Evolutionary conservation across 1,140 invertebrate species (phyloP).

Genomic region (Zaprionus lachaisei): DNA sequence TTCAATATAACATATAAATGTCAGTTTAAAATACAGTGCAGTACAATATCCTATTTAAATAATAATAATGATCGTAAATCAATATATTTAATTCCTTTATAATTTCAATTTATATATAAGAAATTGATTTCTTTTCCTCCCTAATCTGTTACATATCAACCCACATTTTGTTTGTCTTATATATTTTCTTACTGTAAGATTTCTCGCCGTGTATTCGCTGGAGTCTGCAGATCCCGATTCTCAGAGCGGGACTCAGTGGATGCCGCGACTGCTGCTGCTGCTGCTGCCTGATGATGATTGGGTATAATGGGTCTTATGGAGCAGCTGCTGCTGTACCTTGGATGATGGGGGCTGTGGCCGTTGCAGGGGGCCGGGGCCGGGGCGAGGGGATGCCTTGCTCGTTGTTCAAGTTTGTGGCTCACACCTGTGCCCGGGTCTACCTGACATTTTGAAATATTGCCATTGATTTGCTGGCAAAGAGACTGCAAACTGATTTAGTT

Average conservation of each 20-base stretch:
- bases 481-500: slow-evolving; percentile 68
- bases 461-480: slow-evolving; percentile 70
- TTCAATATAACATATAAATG: too few relatives aligned
- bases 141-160: too few relatives aligned
- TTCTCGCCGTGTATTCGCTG: slow-evolving; percentile 25
- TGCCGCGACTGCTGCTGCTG: slow-evolving; percentile 45
- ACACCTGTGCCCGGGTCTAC: slow-evolving; percentile 70
- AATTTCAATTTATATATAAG: too few relatives aligned
- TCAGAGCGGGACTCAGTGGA: slow-evolving; percentile 32
- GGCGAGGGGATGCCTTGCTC: slow-evolving; percentile 37
- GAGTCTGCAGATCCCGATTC: slow-evolving; percentile 48
- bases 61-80: too few relatives aligned
- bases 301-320: slow-evolving; percentile 83
- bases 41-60: too few relatives aligned
- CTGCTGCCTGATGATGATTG: slow-evolving; percentile 76
- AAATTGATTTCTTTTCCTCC: too few relatives aligned
- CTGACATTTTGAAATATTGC: slow-evolving; percentile 83
- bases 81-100: too few relatives aligned
- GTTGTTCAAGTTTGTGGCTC: slow-evolving; percentile 78
- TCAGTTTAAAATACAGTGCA: too few relatives aligned
- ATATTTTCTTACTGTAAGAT: neutral
- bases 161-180: too few relatives aligned
- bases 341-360: slow-evolving; percentile 31
- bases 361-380: slow-evolving; percentile 45
- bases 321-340: slow-evolving; percentile 70